Conservation (phyloP, 2,113 vertebrate genomes). For the Pardalotus punctatus region DNA sequence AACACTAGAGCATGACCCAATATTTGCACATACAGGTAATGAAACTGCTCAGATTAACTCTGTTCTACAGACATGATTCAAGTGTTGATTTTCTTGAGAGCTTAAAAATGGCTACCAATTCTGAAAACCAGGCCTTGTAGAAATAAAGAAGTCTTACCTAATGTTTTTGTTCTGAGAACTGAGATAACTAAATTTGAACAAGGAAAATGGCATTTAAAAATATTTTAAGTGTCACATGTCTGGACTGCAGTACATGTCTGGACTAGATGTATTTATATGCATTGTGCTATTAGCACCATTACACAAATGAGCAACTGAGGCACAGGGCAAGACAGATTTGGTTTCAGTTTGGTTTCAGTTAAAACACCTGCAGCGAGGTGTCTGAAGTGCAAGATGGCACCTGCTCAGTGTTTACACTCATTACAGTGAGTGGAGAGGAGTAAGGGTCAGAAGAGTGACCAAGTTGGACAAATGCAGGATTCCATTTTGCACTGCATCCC, state of each 20-base stretch:
- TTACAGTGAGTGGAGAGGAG: background rate
- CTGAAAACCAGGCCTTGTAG: background rate
- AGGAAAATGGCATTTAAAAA: background rate
- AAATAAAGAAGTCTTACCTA: background rate
- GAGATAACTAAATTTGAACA: background rate
- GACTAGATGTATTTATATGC: background rate
- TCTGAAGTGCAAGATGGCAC: background rate
- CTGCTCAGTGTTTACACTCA: background rate
- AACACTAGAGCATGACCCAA: background rate
- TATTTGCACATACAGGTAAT: background rate
- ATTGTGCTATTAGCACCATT: background rate
- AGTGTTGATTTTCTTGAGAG: background rate
- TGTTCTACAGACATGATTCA: background rate
- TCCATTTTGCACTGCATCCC: background rate
- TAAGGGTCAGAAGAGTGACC: background rate
- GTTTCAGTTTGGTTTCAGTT: background rate
- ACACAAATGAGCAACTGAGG: background rate
- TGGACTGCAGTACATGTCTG: background rate
- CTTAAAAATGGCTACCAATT: background rate
- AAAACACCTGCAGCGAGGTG: background rate
- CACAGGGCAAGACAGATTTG: background rate
- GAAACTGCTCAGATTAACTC: background rate
- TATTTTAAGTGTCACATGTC: background rate
- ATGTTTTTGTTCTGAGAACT: background rate
- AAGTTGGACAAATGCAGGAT: background rate